A percentile compares a stretch with the other conserved stretches of the same genome.
Conservation (phyloP, 2,888 invertebrate genomes). For the Mythimna vitellina region DNA sequence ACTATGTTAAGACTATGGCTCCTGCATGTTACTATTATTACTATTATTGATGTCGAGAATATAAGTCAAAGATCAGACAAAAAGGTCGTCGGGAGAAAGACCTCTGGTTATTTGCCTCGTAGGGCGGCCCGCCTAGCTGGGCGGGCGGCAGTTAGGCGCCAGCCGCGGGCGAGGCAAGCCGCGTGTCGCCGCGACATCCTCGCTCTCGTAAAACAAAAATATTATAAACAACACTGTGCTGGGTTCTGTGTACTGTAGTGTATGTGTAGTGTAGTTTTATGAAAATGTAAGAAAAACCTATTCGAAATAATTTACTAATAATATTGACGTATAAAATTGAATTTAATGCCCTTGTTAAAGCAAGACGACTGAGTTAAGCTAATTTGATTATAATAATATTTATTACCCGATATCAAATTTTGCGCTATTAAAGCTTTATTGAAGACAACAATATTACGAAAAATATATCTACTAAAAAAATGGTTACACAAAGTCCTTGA, state of each 20-base stretch:
- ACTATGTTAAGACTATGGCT: too few species aligned
- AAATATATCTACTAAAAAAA: neutral
- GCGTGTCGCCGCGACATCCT: conserved; percentile 46
- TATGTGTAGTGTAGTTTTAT: conserved; percentile 26
- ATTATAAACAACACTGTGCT: conserved; percentile 55
- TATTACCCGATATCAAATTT: conserved; percentile 15
- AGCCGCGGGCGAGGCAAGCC: conserved; percentile 61
- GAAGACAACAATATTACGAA: neutral
- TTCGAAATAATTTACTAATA: neutral
- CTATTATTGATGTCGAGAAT: conserved; percentile 43
- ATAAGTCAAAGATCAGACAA: conserved; percentile 54
- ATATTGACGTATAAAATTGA: conserved; percentile 15
- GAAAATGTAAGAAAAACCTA: conserved; percentile 22
- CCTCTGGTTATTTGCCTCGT: conserved; percentile 57
- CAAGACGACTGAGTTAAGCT: conserved; percentile 13
- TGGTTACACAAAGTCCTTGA: neutral
- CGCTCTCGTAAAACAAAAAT: conserved; percentile 58
- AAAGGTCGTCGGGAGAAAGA: conserved; percentile 62
- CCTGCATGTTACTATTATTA: conserved; percentile 24
- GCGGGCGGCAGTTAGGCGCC: conserved; percentile 78
- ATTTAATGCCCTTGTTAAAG: conserved; percentile 12
- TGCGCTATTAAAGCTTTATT: conserved; percentile 15
- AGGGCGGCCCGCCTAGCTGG: conserved; percentile 56
- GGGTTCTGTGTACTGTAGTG: conserved; percentile 38
- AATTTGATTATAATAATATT: conserved; percentile 47